Conservation (phyloP, 2,888 invertebrate genomes). For the Rhaphigaster nebulosa region DNA sequence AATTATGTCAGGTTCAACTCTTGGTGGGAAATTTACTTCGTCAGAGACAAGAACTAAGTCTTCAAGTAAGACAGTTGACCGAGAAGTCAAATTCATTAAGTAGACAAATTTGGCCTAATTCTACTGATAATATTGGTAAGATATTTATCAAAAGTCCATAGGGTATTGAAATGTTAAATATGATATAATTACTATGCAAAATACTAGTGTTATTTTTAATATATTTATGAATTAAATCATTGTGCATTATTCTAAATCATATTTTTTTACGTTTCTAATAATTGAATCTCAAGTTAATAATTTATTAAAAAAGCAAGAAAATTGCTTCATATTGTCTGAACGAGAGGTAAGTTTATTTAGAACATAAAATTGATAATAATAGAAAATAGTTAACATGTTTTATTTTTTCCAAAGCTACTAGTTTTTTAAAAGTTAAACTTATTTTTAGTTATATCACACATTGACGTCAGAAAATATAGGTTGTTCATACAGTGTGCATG, state of each 20-base stretch:
- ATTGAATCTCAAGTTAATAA: no score
- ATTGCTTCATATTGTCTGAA: no score
- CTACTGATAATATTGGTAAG: slow-evolving; percentile 53
- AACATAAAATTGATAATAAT: no score
- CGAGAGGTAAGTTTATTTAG: no score
- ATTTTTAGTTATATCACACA: no score
- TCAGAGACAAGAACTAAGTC: slow-evolving; percentile 87
- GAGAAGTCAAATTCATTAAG: slow-evolving; percentile 82
- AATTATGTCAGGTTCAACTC: slow-evolving; percentile 85
- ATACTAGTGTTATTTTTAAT: background rate
- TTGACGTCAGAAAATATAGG: no score
- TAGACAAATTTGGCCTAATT: slow-evolving; percentile 74
- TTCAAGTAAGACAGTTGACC: slow-evolving; percentile 87
- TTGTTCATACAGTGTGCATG: no score
- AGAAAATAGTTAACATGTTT: no score
- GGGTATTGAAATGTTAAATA: slow-evolving; percentile 5
- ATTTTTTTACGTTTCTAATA: background rate
- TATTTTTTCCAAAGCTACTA: no score
- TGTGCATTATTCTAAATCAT: no score
- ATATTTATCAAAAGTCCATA: background rate
- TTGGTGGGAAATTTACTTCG: slow-evolving; percentile 88
- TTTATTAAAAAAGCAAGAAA: no score
- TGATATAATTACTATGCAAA: background rate
- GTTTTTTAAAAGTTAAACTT: no score
- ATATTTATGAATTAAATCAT: background rate